Base-by-base conservation (phyloP, 2,113 vertebrate species). In the Verasper variegatus region DNA sequence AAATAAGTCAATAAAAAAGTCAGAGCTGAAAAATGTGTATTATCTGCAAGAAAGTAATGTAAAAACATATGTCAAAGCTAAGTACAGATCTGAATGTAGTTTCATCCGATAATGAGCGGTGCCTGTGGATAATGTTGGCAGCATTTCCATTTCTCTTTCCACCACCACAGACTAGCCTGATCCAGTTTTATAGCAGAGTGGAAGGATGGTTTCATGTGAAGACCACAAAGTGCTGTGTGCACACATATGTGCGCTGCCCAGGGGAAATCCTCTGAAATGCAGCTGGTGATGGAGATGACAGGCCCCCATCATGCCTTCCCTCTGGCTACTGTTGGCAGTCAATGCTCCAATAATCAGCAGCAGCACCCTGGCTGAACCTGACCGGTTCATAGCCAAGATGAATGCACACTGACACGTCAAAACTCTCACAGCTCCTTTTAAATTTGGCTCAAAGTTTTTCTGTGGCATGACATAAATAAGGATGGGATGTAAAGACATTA, bases 181-280 rank as follows among this genome's bases (percentile, higher is more conserved):
- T 88, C 89, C 84, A 89, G 65, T 86, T 91, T 57, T 31, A 40
- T 68, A 61, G 26, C 49, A 47, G 59, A 64, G 72, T 59, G 37
- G 10, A 58, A 65, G 49, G 54, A 12, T 51, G 49, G 21, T 56
- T 52, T 51, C 10, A n/a, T 60, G 72, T 60, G 24, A 74, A 45
- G 51, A 67, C 42, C 15, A 12, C 31, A 20, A 13, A 62, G 45
- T 12, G 6, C 15, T 57, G 58, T 20, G 27, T 58, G 56, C 62
- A 58, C 31, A 40, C 27, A 40, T 5, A n/a, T 45, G 71, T 31
- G 3, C 2, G 20, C 17, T 54, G 64, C 73, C 85, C 42, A 15
- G 24, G 60, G 69, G 80, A 52, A 72, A 66, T 63, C 68, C 74
- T 58, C 31, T 86, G 60, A 83, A 49, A 79, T 42, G 52, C 20